Base-by-base conservation (phyloP, 2,888 invertebrate genomes). In the Oligia latruncula region DNA sequence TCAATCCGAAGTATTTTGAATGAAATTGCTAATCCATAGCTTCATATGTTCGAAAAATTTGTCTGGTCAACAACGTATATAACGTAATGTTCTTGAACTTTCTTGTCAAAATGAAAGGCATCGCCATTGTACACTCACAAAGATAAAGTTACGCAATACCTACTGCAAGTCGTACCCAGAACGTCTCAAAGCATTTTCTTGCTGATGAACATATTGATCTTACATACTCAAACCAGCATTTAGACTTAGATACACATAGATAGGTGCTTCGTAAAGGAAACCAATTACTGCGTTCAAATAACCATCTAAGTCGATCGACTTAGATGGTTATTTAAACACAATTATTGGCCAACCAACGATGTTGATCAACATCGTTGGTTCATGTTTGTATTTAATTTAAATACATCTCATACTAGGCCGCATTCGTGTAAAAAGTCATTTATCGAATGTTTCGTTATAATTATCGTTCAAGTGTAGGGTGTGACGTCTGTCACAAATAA, bases 311-410 rank as follows among this genome's bases (percentile, higher is more conserved):
- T 88, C 75, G 13, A 46, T 46, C 46, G 46, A 46, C 46, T 46
- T 46, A 11, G 46, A 46, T 3, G 46, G 11, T 46, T 46, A 46
- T 46, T 46, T 46, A 11, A 46, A 46, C 11, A 46, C 46, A 46
- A 46, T 46, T 46, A 46, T 46, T 46, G 46, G 46, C 46, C 46
- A 46, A 46, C 46, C 11, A 46, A 46, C 46, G 46, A 46, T 11
- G 46, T 46, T 46, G 75, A 85, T 88, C 82, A 83, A 88, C 87
- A 86, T 64, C 35, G 74, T 71, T 35, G 80, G 81, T 77, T 85
- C 80, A 82, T 90, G 88, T 89, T 90, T 88, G 83, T 82, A 71
- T 90, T 90, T 77, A 74, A 89, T 90, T 90, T 90, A 87, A 90
- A 88, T 84, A 65, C 78, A 71, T 77, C 71, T 72, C 66, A 58